Evolutionary conservation across 2,888 invertebrate species (phyloP).

Genomic region (Chymomyza procnemis): DNA sequence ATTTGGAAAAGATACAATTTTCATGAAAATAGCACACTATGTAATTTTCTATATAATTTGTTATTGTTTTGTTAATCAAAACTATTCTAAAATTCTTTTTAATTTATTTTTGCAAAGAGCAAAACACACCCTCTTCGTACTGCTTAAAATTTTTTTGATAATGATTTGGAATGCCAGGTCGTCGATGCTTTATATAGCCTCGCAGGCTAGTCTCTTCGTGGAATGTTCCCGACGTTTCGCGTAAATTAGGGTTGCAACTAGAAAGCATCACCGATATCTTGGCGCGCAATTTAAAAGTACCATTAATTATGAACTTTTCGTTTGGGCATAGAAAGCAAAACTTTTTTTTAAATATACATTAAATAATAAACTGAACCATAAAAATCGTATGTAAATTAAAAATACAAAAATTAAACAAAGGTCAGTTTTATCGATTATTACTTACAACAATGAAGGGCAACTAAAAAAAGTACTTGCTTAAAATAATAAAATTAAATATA

Average conservation of each 20-base stretch:
- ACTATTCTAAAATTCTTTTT: slow-evolving; percentile 10
- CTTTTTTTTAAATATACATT: no score
- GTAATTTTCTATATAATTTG: neutral
- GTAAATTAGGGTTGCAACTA: slow-evolving; percentile 50
- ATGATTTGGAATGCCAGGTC: slow-evolving; percentile 1
- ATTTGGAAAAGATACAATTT: neutral
- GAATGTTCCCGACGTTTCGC: slow-evolving; percentile 63
- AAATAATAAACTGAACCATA: no score
- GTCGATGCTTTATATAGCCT: slow-evolving; percentile 50
- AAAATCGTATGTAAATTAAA: no score
- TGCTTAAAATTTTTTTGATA: slow-evolving; percentile 18
- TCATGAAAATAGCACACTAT: slow-evolving; percentile 3
- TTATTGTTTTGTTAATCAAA: neutral
- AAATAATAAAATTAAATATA: no score
- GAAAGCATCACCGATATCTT: slow-evolving; percentile 7
- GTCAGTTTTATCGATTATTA: no score
- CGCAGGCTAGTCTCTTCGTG: slow-evolving; percentile 33
- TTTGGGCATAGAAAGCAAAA: no score
- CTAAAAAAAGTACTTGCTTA: no score
- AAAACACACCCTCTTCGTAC: slow-evolving; percentile 5
- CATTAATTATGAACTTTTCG: no score
- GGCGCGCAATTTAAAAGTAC: neutral
- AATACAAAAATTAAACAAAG: no score
- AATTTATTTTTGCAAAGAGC: neutral
- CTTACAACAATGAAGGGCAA: no score